phyloP scores from a whole-genome alignment of 2,797 vertebrate genomes.

The Chanos chanos region DNA sequence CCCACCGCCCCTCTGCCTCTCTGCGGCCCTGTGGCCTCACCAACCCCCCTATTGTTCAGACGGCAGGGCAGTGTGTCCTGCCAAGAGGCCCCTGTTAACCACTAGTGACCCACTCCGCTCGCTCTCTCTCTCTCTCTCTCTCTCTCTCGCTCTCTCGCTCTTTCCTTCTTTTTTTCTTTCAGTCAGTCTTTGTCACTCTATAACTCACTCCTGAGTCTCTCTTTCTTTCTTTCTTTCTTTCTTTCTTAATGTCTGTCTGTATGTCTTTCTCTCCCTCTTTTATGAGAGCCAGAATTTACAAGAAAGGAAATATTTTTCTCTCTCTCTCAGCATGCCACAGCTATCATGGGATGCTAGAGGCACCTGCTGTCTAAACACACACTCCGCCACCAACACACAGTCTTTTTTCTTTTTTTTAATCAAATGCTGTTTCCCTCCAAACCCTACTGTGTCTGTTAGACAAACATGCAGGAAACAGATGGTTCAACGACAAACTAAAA shows the following conservation, averaged over 20 bases:
- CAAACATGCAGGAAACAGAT: neutral
- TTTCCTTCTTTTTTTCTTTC: neutral
- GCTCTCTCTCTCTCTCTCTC: neutral
- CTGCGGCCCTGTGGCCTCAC: slow-evolving; percentile 17
- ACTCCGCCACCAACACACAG: neutral
- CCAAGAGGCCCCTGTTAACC: neutral
- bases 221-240: neutral
- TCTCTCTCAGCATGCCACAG: too few relatives aligned
- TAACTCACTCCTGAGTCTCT: too few relatives aligned
- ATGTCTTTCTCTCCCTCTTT: neutral
- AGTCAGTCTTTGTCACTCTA: neutral
- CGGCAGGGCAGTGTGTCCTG: slow-evolving; percentile 40
- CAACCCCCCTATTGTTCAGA: slow-evolving; percentile 31
- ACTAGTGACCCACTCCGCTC: too few relatives aligned
- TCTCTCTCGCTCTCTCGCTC: neutral
- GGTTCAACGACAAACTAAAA: too few relatives aligned
- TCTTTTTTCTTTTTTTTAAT: neutral
- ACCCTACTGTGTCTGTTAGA: neutral
- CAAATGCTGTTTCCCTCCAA: neutral
- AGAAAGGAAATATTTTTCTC: too few relatives aligned
- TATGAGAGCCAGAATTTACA: too few relatives aligned
- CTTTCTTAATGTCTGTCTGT: neutral
- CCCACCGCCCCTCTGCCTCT: slow-evolving; percentile 38
- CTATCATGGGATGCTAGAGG: too few relatives aligned
- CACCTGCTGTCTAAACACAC: neutral